A percentile compares a stretch with the other conserved stretches of the same genome.
Conservation (phyloP, 64 coral and sea anemone genomes). For the Astreopora myriophthalma region DNA sequence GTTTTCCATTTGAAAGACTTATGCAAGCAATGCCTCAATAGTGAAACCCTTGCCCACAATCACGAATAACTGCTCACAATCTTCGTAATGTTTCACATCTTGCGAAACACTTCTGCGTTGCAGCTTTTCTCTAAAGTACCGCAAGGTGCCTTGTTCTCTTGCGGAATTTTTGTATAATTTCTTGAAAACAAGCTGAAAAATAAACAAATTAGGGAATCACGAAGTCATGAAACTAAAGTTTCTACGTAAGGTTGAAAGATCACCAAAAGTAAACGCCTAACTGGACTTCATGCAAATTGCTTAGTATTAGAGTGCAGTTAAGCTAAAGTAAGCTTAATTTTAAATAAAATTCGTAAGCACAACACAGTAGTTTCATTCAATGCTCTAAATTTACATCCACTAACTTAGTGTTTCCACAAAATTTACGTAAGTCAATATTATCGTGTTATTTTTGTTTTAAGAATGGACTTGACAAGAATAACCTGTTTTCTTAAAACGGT, state of each 20-base stretch:
- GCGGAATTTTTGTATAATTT: background rate
- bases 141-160: background rate
- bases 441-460: background rate
- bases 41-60: background rate
- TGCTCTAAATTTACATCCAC: background rate
- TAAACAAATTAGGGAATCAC: background rate
- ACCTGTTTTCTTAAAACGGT: background rate
- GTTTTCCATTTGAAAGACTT: background rate
- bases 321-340: background rate
- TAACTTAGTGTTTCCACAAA: background rate
- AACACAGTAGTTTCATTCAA: background rate
- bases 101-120: background rate
- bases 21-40: background rate
- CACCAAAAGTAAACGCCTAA: no score
- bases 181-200: conserved; percentile 3
- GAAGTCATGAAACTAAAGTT: background rate
- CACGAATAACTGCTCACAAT: background rate
- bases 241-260: background rate
- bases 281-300: background rate
- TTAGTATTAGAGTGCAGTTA: background rate
- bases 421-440: background rate
- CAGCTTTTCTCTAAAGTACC: background rate
- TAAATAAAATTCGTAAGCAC: no score
- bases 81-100: background rate
- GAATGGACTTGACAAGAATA: background rate